These are phyloP conservation scores for Catonia carolina DNA, from an alignment of 2,888 invertebrate genomes.

Conservation along the genomic window DNA sequence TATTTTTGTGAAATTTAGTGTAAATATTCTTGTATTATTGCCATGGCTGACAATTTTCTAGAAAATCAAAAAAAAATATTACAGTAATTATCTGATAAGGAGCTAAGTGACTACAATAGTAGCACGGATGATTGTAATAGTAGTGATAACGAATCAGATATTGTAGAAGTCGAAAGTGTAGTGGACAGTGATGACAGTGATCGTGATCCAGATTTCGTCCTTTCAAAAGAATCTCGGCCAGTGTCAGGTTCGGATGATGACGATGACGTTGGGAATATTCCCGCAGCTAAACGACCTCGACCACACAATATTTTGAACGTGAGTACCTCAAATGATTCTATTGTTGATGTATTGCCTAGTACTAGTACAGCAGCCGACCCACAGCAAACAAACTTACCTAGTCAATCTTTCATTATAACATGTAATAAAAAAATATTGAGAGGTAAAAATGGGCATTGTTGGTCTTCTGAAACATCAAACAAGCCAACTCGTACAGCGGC, in stretches of 20 bases:
- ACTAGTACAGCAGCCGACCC: too few relatives aligned
- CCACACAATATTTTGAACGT: neutral
- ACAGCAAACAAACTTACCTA: neutral
- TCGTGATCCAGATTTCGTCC: neutral
- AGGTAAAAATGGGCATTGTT: constrained; percentile 5
- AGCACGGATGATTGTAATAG: too few relatives aligned
- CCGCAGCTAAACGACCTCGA: neutral
- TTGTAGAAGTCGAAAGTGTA: neutral
- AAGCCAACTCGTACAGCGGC: neutral
- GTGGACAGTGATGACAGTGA: constrained; percentile 4
- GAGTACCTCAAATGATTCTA: too few relatives aligned
- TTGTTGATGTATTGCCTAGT: too few relatives aligned
- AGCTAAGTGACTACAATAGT: too few relatives aligned
- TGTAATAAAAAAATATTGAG: neutral
- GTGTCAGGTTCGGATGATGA: neutral
- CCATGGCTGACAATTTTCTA: too few relatives aligned
- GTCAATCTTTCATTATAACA: neutral
- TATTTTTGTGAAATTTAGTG: too few relatives aligned
- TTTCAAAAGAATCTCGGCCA: too few relatives aligned
- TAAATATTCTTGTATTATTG: too few relatives aligned
- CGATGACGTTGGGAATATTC: neutral
- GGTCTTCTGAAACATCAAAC: neutral
- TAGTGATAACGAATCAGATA: too few relatives aligned
- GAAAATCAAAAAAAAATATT: too few relatives aligned
- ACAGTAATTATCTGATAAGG: too few relatives aligned